A percentile compares a stretch with the other conserved stretches of the same genome.
Conservation (phyloP, 1,140 invertebrate genomes). For the Mycetomoellerius zeteki region DNA sequence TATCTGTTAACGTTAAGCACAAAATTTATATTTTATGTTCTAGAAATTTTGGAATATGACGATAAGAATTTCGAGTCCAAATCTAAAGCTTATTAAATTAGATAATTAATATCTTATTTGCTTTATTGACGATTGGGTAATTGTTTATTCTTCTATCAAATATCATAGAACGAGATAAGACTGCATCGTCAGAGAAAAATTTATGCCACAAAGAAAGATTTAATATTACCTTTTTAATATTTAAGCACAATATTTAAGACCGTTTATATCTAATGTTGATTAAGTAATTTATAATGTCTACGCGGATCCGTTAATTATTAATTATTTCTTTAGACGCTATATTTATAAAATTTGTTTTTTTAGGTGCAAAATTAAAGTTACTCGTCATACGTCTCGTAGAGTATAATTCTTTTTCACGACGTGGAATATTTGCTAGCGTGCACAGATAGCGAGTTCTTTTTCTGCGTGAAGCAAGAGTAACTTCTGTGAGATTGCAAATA, state of each 20-base stretch:
- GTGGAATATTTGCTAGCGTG: background rate
- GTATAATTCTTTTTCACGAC: background rate
- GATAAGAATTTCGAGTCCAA: slow-evolving; percentile 18
- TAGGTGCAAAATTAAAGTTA: slow-evolving; percentile 20
- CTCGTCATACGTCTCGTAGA: background rate
- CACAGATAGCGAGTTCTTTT: background rate
- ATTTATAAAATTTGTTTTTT: slow-evolving; percentile 22
- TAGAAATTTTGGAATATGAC: slow-evolving; percentile 20
- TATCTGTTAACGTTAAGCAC: slow-evolving; percentile 3
- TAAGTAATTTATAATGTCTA: slow-evolving; percentile 25
- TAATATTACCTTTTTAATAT: slow-evolving; percentile 10
- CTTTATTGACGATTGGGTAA: background rate
- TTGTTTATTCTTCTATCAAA: background rate
- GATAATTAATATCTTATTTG: background rate
- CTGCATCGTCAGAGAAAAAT: background rate
- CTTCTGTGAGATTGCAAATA: slow-evolving; percentile 12
- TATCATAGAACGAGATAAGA: slow-evolving; percentile 9
- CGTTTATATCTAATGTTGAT: slow-evolving; percentile 8
- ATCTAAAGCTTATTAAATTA: slow-evolving; percentile 18
- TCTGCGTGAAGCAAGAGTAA: slow-evolving; percentile 7
- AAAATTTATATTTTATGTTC: slow-evolving; percentile 14
- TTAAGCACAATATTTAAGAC: slow-evolving; percentile 19
- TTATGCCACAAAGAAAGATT: slow-evolving; percentile 21
- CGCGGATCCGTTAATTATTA: background rate
- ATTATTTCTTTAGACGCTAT: slow-evolving; percentile 8